Conservation (phyloP, 2,888 invertebrate species). For the Deilephila porcellus region DNA sequence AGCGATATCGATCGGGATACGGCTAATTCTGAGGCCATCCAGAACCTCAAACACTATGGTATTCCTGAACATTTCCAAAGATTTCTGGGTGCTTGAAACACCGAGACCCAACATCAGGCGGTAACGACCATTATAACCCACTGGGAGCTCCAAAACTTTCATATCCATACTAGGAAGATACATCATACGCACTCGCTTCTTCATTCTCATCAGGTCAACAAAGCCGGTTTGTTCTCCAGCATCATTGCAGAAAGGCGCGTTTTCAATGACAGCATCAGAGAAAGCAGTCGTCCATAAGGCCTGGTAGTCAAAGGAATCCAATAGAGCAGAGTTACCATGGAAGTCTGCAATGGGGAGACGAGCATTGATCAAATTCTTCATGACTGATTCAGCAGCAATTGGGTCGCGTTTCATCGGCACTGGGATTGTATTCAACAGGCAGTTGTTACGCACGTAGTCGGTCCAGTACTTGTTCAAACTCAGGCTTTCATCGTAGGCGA, state of each 20-base stretch:
- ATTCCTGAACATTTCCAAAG: not conserved
- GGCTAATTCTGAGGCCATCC: constrained; percentile 20
- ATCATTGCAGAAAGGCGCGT: constrained; percentile 14
- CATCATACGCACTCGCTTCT: constrained; percentile 6
- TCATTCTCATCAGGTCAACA: constrained; percentile 18
- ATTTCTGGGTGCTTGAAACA: not conserved
- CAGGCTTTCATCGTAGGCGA: constrained; percentile 42
- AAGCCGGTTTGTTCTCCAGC: constrained; percentile 10
- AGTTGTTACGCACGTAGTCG: constrained; percentile 28
- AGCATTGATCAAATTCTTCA: constrained; percentile 36
- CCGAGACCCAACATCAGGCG: constrained; percentile 31
- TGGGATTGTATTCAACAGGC: constrained; percentile 3
- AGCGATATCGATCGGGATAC: constrained; percentile 35
- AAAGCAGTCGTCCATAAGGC: constrained; percentile 28
- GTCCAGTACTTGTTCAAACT: constrained; percentile 42
- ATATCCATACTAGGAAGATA: constrained; percentile 19
- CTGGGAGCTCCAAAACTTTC: constrained; percentile 32
- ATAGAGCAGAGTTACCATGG: constrained; percentile 45
- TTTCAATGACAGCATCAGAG: constrained; percentile 7
- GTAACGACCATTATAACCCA: constrained; percentile 35
- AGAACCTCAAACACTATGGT: constrained; percentile 31
- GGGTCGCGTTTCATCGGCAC: constrained; percentile 39
- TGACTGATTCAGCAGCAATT: constrained; percentile 27
- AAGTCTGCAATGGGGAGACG: constrained; percentile 34
- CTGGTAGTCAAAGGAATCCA: constrained; percentile 49